A percentile compares a stretch with the other conserved stretches of the same genome.
phyloP scores from a whole-genome alignment of 2,888 invertebrate genomes.

The Chydorus sphaericus region DNA sequence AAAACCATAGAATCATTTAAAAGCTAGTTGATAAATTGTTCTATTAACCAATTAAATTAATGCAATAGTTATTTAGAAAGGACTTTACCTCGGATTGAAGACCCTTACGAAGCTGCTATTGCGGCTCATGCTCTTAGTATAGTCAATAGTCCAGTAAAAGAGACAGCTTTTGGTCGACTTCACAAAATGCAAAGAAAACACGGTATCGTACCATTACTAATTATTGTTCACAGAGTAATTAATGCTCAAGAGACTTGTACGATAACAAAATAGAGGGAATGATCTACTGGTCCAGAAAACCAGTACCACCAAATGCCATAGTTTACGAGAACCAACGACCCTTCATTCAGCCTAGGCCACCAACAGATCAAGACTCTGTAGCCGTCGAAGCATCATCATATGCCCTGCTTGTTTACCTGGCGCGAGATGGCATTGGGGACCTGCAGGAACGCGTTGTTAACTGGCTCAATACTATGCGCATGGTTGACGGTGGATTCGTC shows the following conservation, averaged over 20 bases:
- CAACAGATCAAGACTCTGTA: slow-evolving; percentile 33
- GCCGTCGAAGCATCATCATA: slow-evolving; percentile 39
- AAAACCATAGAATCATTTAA: no score
- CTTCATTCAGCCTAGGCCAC: slow-evolving; percentile 30
- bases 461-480: slow-evolving; percentile 32
- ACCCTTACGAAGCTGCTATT: slow-evolving; percentile 36
- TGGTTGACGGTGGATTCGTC: slow-evolving; percentile 30
- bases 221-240: no score
- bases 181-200: slow-evolving; percentile 23
- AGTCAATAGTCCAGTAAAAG: slow-evolving; percentile 29
- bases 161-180: slow-evolving; percentile 27
- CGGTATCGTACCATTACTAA: slow-evolving; percentile 1
- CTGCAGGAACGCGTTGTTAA: slow-evolving; percentile 30
- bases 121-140: slow-evolving; percentile 34
- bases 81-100: slow-evolving; percentile 24
- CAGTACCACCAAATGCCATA: slow-evolving; percentile 23
- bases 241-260: not conserved
- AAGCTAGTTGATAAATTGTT: not conserved
- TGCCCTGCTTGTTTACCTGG: slow-evolving; percentile 35
- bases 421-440: slow-evolving; percentile 28
- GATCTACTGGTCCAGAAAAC: slow-evolving; percentile 30
- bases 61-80: slow-evolving; percentile 27
- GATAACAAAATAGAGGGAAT: no score
- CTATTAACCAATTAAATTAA: not conserved
- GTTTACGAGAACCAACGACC: slow-evolving; percentile 31